These are phyloP conservation scores for Abrostola triplasia DNA, from an alignment of 2,888 invertebrate species.

Conservation along the genomic window DNA sequence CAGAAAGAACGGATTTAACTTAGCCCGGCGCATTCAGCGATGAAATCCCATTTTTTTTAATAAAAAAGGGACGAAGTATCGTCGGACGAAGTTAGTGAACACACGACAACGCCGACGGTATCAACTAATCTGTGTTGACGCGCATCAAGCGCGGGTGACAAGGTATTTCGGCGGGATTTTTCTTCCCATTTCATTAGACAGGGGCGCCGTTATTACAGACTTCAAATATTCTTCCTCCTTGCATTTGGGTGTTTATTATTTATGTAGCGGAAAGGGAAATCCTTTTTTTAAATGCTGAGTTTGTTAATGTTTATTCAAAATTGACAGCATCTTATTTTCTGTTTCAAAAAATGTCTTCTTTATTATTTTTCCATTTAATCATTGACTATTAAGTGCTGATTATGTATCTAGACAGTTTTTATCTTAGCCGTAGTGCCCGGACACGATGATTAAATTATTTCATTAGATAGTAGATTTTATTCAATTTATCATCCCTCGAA, in stretches of 20 bases:
- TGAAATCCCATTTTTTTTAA: constrained; percentile 20
- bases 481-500: constrained; percentile 43
- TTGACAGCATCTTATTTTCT: no score
- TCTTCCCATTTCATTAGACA: constrained; percentile 65
- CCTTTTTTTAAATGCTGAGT: constrained; percentile 17
- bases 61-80: constrained; percentile 18
- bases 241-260: constrained; percentile 28
- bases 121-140: constrained; percentile 69
- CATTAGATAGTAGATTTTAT: constrained; percentile 41
- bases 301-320: constrained; percentile 13
- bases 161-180: constrained; percentile 65
- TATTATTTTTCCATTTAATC: constrained; percentile 6
- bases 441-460: constrained; percentile 37
- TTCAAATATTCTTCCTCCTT: constrained; percentile 41
- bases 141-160: constrained; percentile 66
- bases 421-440: constrained; percentile 24
- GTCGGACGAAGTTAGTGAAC: constrained; percentile 35
- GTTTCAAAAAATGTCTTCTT: background rate
- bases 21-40: background rate
- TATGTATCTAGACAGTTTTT: constrained; percentile 9
- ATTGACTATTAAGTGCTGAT: background rate
- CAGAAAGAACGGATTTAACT: background rate
- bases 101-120: constrained; percentile 28
- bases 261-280: constrained; percentile 11
- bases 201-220: constrained; percentile 53